Conservation (phyloP, 2,797 vertebrate genomes). For the Melanotaenia maccullochi region DNA sequence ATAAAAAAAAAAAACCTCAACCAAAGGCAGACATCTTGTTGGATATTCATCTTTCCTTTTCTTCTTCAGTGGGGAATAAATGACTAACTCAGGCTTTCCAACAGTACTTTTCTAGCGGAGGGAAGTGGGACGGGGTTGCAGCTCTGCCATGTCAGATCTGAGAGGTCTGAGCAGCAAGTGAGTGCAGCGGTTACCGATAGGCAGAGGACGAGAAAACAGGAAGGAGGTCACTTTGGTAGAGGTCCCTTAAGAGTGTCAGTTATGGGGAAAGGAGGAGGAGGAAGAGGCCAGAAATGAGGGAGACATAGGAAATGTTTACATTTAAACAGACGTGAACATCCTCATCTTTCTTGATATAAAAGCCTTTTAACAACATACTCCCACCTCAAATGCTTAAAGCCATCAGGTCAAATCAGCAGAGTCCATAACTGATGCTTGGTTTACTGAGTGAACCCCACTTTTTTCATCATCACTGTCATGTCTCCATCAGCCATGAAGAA, state of each 20-base stretch:
- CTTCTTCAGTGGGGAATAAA: constrained; percentile 20
- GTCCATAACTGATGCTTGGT: constrained; percentile 22
- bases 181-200: constrained; percentile 72
- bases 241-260: constrained; percentile 60
- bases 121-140: constrained; percentile 22
- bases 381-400: constrained; percentile 58
- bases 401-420: constrained; percentile 45
- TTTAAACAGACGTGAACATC: constrained; percentile 56
- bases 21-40: constrained; percentile 31
- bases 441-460: constrained; percentile 11
- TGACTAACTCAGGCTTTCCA: constrained; percentile 21
- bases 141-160: constrained; percentile 32
- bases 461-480: constrained; percentile 10
- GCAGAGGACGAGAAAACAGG: constrained; percentile 51
- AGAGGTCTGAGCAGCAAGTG: constrained; percentile 9
- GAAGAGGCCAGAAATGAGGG: constrained; percentile 23
- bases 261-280: constrained; percentile 1
- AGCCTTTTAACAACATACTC: constrained; percentile 49
- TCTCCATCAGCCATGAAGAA: constrained; percentile 24
- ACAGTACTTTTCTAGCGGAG: constrained; percentile 28
- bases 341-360: constrained; percentile 65
- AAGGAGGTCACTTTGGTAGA: constrained; percentile 72
- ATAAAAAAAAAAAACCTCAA: constrained; percentile 17
- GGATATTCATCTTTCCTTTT: constrained; percentile 34
- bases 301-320: constrained; percentile 53